These are phyloP conservation scores for Drosophila ananassae DNA, from an alignment of 1,140 invertebrate species.

Conservation along the genomic window DNA sequence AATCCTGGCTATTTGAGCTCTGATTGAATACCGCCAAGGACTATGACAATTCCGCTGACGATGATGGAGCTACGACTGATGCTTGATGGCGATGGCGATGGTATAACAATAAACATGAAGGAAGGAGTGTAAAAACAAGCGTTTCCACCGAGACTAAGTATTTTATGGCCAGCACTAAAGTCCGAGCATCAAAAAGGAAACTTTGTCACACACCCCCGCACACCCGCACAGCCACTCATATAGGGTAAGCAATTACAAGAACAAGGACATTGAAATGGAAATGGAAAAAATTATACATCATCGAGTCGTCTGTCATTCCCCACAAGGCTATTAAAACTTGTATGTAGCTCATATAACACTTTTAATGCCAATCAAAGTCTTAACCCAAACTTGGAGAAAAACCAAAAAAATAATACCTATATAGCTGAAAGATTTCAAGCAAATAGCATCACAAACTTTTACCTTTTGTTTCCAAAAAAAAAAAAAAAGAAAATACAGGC, in stretches of 20 bases:
- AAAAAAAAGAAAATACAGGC: slow-evolving; percentile 1
- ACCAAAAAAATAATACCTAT: slow-evolving; percentile 9
- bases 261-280: slow-evolving; percentile 49
- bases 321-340: slow-evolving; percentile 71
- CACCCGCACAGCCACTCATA: neutral
- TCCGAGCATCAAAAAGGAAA: slow-evolving; percentile 63
- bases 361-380: slow-evolving; percentile 76
- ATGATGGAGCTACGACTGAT: slow-evolving; percentile 54
- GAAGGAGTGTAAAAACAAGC: slow-evolving; percentile 68
- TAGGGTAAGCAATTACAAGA: slow-evolving; percentile 57
- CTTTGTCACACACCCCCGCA: slow-evolving; percentile 59
- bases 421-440: slow-evolving; percentile 18
- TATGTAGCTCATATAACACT: slow-evolving; percentile 72
- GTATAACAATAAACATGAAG: slow-evolving; percentile 73
- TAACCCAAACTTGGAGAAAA: slow-evolving; percentile 42
- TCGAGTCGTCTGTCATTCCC: slow-evolving; percentile 12
- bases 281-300: slow-evolving; percentile 24
- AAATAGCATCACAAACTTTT: slow-evolving; percentile 47
- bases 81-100: slow-evolving; percentile 61
- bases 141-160: slow-evolving; percentile 61
- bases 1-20: slow-evolving; percentile 63
- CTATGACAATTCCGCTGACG: slow-evolving; percentile 50
- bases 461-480: slow-evolving; percentile 51
- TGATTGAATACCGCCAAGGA: slow-evolving; percentile 65
- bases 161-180: slow-evolving; percentile 68